Percentiles rank a stretch among this genome's conserved stretches.
These are phyloP conservation scores for Chorisops tibialis DNA, from an alignment of 2,888 invertebrate species.

Conservation along the genomic window DNA sequence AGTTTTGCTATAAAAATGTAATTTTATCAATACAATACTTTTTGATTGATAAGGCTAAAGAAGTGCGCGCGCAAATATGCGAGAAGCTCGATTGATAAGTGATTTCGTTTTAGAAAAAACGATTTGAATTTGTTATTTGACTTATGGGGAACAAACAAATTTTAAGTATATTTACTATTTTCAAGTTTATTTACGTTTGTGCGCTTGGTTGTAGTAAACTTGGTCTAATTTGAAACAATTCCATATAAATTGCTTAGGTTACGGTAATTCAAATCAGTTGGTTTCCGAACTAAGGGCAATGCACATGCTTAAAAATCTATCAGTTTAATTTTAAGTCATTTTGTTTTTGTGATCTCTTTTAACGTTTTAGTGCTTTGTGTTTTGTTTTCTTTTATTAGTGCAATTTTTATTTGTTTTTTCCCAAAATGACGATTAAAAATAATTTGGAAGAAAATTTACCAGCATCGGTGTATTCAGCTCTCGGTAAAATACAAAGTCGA, in stretches of 20 bases:
- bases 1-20: no score
- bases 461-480: not conserved
- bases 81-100: no score
- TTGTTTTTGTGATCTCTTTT: not conserved
- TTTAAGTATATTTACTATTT: conserved; percentile 5
- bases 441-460: no score
- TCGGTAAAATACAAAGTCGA: not conserved
- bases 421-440: no score
- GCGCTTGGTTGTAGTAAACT: not conserved
- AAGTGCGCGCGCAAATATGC: no score
- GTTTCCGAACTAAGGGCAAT: not conserved
- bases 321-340: not conserved
- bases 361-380: not conserved
- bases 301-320: not conserved
- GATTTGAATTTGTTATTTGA: not conserved
- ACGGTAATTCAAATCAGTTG: conserved; percentile 2
- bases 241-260: conserved; percentile 9
- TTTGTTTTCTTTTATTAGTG: not conserved
- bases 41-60: no score
- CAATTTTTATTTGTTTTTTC: not conserved
- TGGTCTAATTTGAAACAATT: not conserved
- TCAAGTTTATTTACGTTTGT: conserved; percentile 1
- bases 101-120: not conserved
- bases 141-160: not conserved
- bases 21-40: no score